Evolutionary conservation across 2,113 vertebrate genomes (phyloP).

Genomic region (Antechinus flavipes): DNA sequence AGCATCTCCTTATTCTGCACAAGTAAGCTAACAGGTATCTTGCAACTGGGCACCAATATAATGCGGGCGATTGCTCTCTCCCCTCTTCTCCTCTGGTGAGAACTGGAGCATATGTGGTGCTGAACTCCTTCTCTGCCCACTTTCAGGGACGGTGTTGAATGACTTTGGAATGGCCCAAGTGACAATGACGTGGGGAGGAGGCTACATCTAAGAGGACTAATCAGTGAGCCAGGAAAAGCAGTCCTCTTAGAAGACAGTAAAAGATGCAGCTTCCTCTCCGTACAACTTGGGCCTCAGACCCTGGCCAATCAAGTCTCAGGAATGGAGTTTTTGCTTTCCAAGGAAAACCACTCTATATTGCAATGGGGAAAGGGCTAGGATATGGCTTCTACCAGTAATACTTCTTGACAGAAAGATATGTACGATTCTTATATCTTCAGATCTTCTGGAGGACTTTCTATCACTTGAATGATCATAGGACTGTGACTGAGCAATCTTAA

Average conservation of each 20-base stretch:
- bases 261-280: background rate
- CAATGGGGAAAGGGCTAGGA: no score
- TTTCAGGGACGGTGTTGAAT: background rate
- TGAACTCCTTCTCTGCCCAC: background rate
- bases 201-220: background rate
- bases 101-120: background rate
- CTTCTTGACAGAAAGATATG: no score
- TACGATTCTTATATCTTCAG: no score
- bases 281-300: no score
- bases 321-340: no score
- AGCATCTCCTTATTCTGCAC: constrained; percentile 2
- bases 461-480: no score
- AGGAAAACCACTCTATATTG: no score
- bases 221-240: background rate
- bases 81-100: no score
- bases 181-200: background rate
- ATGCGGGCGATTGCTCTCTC: background rate
- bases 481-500: no score
- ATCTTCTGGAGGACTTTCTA: no score
- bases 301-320: no score
- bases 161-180: background rate
- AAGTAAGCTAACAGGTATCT: constrained; percentile 4
- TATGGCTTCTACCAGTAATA: no score
- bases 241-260: background rate
- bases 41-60: background rate